These are phyloP conservation scores for Numenius phaeopus DNA, from an alignment of 2,797 vertebrate genomes.

Conservation along the genomic window DNA sequence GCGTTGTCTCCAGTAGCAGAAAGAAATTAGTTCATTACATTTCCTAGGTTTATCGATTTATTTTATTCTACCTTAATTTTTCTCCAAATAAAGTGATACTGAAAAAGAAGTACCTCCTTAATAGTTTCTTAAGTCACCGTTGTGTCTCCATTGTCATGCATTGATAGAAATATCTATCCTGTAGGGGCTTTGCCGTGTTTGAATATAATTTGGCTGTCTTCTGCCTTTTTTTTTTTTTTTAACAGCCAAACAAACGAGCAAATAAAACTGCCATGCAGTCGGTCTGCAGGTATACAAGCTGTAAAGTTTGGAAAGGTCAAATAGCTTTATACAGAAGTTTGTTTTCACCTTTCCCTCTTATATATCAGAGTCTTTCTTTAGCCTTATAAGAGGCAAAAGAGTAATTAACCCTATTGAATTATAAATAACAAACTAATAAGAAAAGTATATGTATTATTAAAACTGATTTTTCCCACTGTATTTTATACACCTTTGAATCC, in stretches of 20 bases:
- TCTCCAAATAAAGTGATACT: neutral
- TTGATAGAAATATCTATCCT: neutral
- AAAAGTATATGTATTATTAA: conserved; percentile 4
- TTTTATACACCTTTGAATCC: neutral
- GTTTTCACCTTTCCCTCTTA: neutral
- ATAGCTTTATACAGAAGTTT: neutral
- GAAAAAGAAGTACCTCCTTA: neutral
- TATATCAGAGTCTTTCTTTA: neutral
- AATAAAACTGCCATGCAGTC: neutral
- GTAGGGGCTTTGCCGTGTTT: neutral
- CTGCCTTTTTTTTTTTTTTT: neutral
- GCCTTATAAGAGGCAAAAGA: neutral
- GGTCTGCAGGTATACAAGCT: neutral
- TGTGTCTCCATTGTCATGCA: neutral
- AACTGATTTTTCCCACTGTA: neutral
- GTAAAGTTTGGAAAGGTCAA: neutral
- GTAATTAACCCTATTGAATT: neutral
- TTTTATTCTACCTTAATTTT: neutral
- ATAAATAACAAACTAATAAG: neutral
- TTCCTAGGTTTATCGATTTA: neutral
- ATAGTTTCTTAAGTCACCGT: neutral
- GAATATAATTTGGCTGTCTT: neutral
- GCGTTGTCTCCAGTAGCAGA: neutral
- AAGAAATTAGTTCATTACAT: neutral
- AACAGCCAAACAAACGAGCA: neutral